Evolutionary conservation across 2,113 vertebrate species (phyloP).

Genomic region (Psittacula cyanocephala): DNA sequence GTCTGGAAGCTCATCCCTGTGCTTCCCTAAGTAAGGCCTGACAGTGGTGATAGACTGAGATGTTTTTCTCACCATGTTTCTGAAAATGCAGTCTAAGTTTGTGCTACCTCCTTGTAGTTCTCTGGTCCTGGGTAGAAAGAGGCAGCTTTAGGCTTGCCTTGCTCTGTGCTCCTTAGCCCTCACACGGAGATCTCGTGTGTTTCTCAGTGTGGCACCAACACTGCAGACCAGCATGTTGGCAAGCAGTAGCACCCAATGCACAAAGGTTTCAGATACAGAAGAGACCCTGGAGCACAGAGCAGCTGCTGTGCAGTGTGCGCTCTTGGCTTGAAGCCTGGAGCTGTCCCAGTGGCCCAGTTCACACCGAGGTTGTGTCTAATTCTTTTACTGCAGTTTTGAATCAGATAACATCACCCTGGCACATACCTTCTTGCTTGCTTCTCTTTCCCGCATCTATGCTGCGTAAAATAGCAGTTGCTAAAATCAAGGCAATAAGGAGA

Average conservation of each 20-base stretch:
- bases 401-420: rapidly evolving
- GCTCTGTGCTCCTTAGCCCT: neutral
- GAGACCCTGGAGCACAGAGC: rapidly evolving
- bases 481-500: neutral
- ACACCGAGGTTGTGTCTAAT: neutral
- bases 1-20: neutral
- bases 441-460: too few species aligned
- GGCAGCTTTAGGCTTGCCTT: neutral
- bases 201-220: neutral
- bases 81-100: neutral
- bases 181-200: rapidly evolving
- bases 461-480: neutral
- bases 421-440: neutral
- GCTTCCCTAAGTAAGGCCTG: neutral
- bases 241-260: neutral
- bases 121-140: neutral
- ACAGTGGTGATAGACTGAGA: neutral
- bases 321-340: too few species aligned
- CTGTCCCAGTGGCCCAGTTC: neutral
- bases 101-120: neutral
- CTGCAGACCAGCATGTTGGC: rapidly evolving
- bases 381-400: neutral
- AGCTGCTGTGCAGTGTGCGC: neutral
- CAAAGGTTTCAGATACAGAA: neutral
- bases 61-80: neutral